Evolutionary conservation across 1,140 invertebrate genomes (phyloP), one percentile per base, ranked within the genome.

Genomic region (Dreissena rostriformis): DNA sequence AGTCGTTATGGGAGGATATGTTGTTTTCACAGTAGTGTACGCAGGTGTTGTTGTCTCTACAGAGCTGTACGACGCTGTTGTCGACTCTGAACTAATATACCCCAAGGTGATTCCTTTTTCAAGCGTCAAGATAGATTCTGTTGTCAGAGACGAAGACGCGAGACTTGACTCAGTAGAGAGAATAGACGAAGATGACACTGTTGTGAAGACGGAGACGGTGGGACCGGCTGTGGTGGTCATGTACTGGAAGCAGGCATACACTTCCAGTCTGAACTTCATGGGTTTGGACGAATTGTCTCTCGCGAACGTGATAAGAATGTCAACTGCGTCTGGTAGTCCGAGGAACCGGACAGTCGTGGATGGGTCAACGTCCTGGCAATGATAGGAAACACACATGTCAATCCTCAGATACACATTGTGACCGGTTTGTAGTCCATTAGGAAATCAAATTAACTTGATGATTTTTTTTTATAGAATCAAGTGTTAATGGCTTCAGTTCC

Each of bases 241-340:
- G 49, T 73, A 57, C n/a, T 65, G 39, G 39, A 82, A 82, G 49
- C 79, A 82, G 11, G 68, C 79, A 17, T 73, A 65, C 11, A 82
- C 61, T n/a, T 53, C 29, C 5, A 82, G 14, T 65, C 39, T 72
- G 55, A 82, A 65, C 14, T 15, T 63, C 71, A 82, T 82, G 6
- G 52, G 51, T 15, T 65, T 14, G 0, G 8, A 55, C 15, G 79
- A 10, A 10, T 29, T 0, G 51, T 61, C 71, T 55, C 49, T 63
- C 0, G 12, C 24, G 19, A 82, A 24, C 71, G 61, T 39, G n/a
- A 82, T 22, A 49, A 82, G 65, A 11, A 82, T n/a, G 73, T 73
- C 71, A 19, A 51, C 57, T 24, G 57, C 71, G 6, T 65, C 55
- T 11, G 71, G 79, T 22, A 51, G 14, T 12, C 55, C 68, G 14